A percentile compares a stretch with the other conserved stretches of the same genome.
Evolutionary conservation across 2,888 invertebrate genomes (phyloP).

Genomic region (Acanthoscelides obtectus): DNA sequence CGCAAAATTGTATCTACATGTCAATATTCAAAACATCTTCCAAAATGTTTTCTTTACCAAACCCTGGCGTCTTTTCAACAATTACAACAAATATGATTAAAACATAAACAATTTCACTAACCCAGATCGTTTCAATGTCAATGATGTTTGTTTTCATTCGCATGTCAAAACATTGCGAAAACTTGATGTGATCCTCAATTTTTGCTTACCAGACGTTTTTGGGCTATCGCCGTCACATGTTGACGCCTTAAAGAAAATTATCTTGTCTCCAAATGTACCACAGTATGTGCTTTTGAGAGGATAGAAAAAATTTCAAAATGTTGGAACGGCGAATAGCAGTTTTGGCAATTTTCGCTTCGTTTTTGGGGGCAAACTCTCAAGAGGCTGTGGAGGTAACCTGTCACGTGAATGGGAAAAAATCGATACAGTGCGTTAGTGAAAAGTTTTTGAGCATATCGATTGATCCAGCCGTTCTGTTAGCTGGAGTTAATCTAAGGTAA

Average conservation of each 20-base stretch:
- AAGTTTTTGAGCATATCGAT: conserved; percentile 70
- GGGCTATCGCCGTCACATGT: neutral
- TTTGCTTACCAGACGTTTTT: neutral
- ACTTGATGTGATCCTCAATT: neutral
- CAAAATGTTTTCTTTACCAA: neutral
- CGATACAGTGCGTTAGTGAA: conserved; percentile 61
- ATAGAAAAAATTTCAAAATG: neutral
- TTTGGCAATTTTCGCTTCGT: neutral
- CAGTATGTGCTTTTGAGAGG: neutral
- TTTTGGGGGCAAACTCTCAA: neutral
- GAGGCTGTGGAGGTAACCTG: conserved; percentile 22
- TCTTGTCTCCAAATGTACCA: neutral
- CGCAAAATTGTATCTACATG: neutral
- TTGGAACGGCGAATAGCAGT: neutral
- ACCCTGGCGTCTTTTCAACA: neutral
- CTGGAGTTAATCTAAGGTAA: conserved; percentile 48
- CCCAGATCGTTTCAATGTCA: neutral
- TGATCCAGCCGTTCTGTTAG: conserved; percentile 61
- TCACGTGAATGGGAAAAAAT: conserved; percentile 57
- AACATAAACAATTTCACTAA: neutral
- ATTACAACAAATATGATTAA: neutral
- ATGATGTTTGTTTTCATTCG: neutral
- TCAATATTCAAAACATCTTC: neutral
- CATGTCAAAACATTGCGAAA: neutral
- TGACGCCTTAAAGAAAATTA: neutral